Conservation (phyloP, 2,888 invertebrate genomes). For the Ennomos quercinarius region DNA sequence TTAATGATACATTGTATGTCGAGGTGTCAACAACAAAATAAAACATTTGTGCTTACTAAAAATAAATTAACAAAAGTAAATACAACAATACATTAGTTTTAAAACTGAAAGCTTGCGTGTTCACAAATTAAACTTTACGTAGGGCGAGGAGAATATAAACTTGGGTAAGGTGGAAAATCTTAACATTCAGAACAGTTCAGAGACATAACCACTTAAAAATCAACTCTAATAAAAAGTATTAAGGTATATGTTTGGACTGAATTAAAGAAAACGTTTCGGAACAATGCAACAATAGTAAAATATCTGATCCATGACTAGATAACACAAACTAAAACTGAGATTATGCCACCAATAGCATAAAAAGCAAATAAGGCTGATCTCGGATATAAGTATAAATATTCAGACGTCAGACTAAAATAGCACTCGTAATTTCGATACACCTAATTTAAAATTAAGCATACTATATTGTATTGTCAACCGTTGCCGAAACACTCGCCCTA, state of each 20-base stretch:
- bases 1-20: slow-evolving; percentile 78
- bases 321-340: slow-evolving; percentile 32
- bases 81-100: slow-evolving; percentile 75
- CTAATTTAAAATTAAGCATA: slow-evolving; percentile 73
- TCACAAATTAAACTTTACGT: slow-evolving; percentile 68
- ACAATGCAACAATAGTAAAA: slow-evolving; percentile 54
- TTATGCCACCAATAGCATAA: slow-evolving; percentile 2
- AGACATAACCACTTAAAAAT: background rate
- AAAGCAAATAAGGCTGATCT: slow-evolving; percentile 15
- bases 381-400: slow-evolving; percentile 25
- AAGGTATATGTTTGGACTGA: background rate
- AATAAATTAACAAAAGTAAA: slow-evolving; percentile 84
- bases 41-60: slow-evolving; percentile 81
- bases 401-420: slow-evolving; percentile 51
- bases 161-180: slow-evolving; percentile 13
- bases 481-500: slow-evolving; percentile 81
- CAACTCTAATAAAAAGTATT: background rate
- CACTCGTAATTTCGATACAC: slow-evolving; percentile 54
- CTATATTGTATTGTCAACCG: slow-evolving; percentile 79
- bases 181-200: background rate
- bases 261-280: slow-evolving; percentile 43
- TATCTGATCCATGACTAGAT: slow-evolving; percentile 72
- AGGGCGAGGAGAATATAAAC: slow-evolving; percentile 70
- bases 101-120: slow-evolving; percentile 59
- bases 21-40: slow-evolving; percentile 82